These are phyloP conservation scores for Eumaeus atala DNA, from an alignment of 1,140 invertebrate species.

Conservation along the genomic window DNA sequence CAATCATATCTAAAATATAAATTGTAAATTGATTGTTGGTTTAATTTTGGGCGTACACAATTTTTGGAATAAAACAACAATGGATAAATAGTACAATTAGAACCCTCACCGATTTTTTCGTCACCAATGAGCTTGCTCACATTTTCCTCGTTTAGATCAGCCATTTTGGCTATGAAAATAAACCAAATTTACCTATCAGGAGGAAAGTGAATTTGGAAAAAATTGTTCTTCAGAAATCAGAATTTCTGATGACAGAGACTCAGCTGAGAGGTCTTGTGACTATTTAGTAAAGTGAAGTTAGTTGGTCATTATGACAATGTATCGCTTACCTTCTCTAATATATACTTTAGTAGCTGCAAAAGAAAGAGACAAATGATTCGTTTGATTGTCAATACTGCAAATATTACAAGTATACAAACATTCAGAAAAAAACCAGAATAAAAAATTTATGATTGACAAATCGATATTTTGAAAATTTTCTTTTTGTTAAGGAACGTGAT, in stretches of 20 bases:
- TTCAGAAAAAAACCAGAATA: conserved; percentile 10
- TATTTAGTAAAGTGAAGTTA: conserved; percentile 50
- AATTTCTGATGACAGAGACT: conserved; percentile 47
- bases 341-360: conserved; percentile 50
- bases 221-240: conserved; percentile 47
- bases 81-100: background rate
- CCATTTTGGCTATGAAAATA: conserved; percentile 71
- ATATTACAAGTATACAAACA: background rate
- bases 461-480: too few species aligned
- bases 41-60: background rate
- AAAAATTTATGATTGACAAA: too few species aligned
- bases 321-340: conserved; percentile 61
- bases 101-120: conserved; percentile 85
- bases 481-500: too few species aligned
- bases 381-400: conserved; percentile 42
- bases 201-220: conserved; percentile 39
- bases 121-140: conserved; percentile 85
- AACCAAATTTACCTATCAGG: conserved; percentile 36
- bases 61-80: background rate
- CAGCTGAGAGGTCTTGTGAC: conserved; percentile 76
- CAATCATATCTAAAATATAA: conserved; percentile 87
- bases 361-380: conserved; percentile 50
- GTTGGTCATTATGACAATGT: conserved; percentile 25
- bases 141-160: conserved; percentile 71
- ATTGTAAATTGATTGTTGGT: background rate